Percentiles rank a stretch among this genome's conserved stretches.
Evolutionary conservation across 2,888 invertebrate species (phyloP).

Genomic region (Dastarcus helophoroides): DNA sequence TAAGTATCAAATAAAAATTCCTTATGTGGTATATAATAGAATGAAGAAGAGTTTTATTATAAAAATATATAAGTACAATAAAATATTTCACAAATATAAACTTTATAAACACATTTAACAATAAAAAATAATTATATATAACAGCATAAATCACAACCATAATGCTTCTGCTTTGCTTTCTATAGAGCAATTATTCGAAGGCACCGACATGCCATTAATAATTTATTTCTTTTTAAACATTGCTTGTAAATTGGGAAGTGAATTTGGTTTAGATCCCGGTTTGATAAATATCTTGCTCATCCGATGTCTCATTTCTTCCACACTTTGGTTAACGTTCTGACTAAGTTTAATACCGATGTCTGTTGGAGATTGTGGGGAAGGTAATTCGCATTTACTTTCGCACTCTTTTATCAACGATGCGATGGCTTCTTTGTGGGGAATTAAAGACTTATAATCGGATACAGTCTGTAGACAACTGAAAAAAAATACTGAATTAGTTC

Average conservation of each 20-base stretch:
- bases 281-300: slow-evolving; percentile 47
- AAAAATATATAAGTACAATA: no score
- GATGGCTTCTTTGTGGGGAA: slow-evolving; percentile 41
- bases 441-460: slow-evolving; percentile 35
- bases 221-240: not conserved
- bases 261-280: slow-evolving; percentile 17
- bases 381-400: slow-evolving; percentile 37
- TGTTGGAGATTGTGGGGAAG: slow-evolving; percentile 13
- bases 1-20: no score
- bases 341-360: slow-evolving; percentile 22
- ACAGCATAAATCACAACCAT: no score
- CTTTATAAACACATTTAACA: no score
- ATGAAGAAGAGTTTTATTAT: no score
- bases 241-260: not conserved
- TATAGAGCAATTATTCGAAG: no score
- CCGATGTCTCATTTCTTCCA: slow-evolving; percentile 48
- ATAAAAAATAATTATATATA: no score
- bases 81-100: no score
- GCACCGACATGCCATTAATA: no score
- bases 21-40: no score
- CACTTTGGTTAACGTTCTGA: slow-evolving; percentile 40
- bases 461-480: slow-evolving; percentile 39
- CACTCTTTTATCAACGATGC: slow-evolving; percentile 42
- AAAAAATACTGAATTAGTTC: no score
- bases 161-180: no score